Evolutionary conservation across 2,888 invertebrate species (phyloP), one percentile per base, ranked within the genome.

Genomic region (Xylocampa areola): DNA sequence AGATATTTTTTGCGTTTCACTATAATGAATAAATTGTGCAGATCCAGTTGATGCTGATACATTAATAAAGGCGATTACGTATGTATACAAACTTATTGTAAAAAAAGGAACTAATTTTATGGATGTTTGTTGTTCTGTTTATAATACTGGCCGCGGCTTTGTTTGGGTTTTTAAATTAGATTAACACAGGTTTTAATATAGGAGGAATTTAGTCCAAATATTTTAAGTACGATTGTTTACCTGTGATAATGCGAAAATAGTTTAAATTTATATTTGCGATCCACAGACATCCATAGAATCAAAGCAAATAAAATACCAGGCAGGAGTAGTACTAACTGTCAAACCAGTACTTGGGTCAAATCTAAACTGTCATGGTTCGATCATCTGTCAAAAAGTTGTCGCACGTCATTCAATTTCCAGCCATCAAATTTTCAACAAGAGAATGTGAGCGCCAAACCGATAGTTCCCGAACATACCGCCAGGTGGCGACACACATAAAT

Each of bases 391-490:
- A 62, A 61, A 68, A 66, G 36, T 54, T 49, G 37, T 63, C 74
- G 66, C 62, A 53, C 47, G 50, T 67, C 68, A 67, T 68, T 59
- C 57, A 49, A 62, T 57, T 36, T 23, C 49, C 57, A 54, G 21
- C 47, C 50, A 65, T 63, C 55, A 68, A 68, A 72, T 64, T 43
- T 64, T 73, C 61, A 80, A 78, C 80, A 77, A 77, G 72, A 75
- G 58, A 69, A 63, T 61, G 65, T 67, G 27, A 51, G 48, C 58
- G 60, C 49, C 70, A 49, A 61, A 36, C 51, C 33, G 53, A 55
- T 40, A 50, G 41, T 44, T 49, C 43, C 17, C 49, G 8, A 51
- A 41, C 67, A n/a, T 50, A 49, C 45, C 55, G 48, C 30, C 36
- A 50, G 32, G 54, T 40, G 44, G 67, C 75, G 73, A 68, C 64